Base-by-base conservation (phyloP, 2,113 vertebrate species). In the Rhodinocichla rosea region DNA sequence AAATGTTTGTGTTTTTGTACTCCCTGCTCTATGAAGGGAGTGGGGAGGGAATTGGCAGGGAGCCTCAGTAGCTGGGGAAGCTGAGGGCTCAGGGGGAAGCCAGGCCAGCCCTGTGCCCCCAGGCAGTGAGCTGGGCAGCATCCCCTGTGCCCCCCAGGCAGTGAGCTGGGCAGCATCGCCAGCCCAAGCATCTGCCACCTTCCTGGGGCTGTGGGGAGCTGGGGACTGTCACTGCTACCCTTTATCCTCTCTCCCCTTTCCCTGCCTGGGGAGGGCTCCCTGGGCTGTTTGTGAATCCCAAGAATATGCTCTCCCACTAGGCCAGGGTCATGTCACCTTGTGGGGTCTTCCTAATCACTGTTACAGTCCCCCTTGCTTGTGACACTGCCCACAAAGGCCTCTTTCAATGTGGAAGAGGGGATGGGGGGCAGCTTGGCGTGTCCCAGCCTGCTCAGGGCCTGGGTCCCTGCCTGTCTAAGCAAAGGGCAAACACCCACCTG, bases 1-100 rank as follows among this genome's bases (percentile, higher is more conserved):
- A 62, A 90, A 42, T 0, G 3, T 8, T 27, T 0, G 0, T 45
- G 15, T 64, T 91, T 91, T 87, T 0, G 0, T 75, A 18, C 1
- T 0, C 2, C 39, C 84, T 5, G 11, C 45, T 83, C 26, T n/a
- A 0, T 15, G 62, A 68, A 56, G 47, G 37, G 26, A 44, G 35
- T 0, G 10, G 70, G 45, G 52, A 89, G 65, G 56, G 57, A 90
- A 6, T 7, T 79, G 78, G 53, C 78, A 71, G 81, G 35, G 42
- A 87, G 33, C 69, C 42, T 35, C 0, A 0, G 45, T 4, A 42
- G 33, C 0, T 53, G 39, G 37, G 64, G 55, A 44, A 53, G 63
- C 50, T 0, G 3, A n/a, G 71, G 40, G 21, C 44, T 39, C 28
- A 15, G 11, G 11, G 27, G 32, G 22, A 53, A 74, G 33, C 28